A percentile compares a stretch with the other conserved stretches of the same genome.
These are phyloP conservation scores for Crenuchus spilurus DNA, from an alignment of 2,797 vertebrate species.

Conservation along the genomic window DNA sequence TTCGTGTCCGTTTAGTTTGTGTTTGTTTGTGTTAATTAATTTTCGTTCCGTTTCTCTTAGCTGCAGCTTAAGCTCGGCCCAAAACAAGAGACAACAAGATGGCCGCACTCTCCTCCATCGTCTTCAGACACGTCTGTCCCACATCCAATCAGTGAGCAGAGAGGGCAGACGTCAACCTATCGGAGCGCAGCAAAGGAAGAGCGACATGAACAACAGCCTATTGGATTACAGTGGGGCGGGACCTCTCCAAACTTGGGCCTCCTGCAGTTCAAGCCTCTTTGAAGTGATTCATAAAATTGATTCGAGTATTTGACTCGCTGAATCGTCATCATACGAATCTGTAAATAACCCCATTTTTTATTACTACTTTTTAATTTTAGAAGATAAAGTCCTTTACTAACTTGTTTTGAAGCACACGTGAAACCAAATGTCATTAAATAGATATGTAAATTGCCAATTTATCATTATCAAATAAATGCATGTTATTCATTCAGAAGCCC, in stretches of 20 bases:
- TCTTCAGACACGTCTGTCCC: background rate
- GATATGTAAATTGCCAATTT: no score
- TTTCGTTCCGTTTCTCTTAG: constrained; percentile 6
- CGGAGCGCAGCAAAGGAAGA: constrained; percentile 44
- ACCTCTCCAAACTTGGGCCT: background rate
- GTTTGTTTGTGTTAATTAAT: background rate
- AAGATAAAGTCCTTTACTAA: no score
- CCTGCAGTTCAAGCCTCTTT: background rate
- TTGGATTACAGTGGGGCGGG: background rate
- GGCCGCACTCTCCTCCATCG: constrained; percentile 66
- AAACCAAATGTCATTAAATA: no score
- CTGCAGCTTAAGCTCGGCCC: constrained; percentile 51
- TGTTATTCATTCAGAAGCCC: no score
- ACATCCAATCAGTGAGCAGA: background rate
- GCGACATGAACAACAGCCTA: background rate
- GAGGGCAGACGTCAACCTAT: constrained; percentile 63
- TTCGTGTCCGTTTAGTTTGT: background rate
- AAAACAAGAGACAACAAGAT: constrained; percentile 80
- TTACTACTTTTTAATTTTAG: no score
- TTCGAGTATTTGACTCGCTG: no score
- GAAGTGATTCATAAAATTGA: background rate
- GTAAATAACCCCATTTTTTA: no score
- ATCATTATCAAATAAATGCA: no score
- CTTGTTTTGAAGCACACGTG: no score
- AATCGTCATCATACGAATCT: no score